A percentile compares a stretch with the other conserved stretches of the same genome.
These are phyloP conservation scores for Ostrea edulis DNA, from an alignment of 1,140 invertebrate genomes.

Conservation along the genomic window DNA sequence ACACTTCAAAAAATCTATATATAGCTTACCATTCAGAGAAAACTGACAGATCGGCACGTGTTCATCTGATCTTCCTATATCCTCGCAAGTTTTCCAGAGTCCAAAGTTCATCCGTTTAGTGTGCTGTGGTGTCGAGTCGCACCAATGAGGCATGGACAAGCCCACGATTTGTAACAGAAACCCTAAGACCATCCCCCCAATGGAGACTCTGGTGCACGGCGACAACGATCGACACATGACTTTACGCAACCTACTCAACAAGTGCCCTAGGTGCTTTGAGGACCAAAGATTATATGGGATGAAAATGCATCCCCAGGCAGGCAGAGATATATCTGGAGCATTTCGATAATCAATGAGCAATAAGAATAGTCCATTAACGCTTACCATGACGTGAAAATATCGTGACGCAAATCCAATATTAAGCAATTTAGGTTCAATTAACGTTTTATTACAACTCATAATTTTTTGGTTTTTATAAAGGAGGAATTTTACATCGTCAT, in stretches of 20 bases:
- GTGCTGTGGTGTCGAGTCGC: background rate
- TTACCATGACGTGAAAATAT: background rate
- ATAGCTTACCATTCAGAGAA: background rate
- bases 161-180: slow-evolving; percentile 10
- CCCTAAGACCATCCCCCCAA: background rate
- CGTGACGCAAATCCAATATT: background rate
- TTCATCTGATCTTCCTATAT: background rate
- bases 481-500: too few relatives aligned
- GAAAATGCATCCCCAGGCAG: background rate
- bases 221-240: background rate
- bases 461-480: too few relatives aligned
- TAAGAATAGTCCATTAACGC: background rate
- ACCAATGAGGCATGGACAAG: background rate
- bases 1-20: background rate
- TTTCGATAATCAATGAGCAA: background rate
- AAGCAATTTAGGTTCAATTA: too few relatives aligned
- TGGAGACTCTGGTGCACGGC: background rate
- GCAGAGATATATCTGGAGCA: background rate
- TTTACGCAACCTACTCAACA: background rate
- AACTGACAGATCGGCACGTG: slow-evolving; percentile 18
- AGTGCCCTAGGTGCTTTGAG: background rate
- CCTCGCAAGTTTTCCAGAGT: slow-evolving; percentile 19
- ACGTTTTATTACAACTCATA: too few relatives aligned
- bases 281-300: background rate
- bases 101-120: background rate